phyloP scores from a whole-genome alignment of 2,797 vertebrate genomes.

The Chelidonichthys spinosus region DNA sequence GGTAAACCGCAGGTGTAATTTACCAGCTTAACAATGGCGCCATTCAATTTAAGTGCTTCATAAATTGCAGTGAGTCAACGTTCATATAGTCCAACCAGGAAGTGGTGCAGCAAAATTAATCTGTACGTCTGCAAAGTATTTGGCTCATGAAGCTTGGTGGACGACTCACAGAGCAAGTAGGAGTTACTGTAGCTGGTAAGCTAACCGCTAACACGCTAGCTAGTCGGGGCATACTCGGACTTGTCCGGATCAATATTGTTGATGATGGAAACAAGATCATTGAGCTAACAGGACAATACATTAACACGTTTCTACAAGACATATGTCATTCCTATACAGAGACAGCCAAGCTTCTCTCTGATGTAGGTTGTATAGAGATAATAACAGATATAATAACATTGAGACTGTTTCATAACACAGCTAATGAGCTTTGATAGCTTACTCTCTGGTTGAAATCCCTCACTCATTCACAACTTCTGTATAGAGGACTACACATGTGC shows the following conservation, averaged over 20 bases:
- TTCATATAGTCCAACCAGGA: background rate
- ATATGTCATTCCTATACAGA: background rate
- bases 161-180: background rate
- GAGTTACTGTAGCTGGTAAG: background rate
- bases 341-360: background rate
- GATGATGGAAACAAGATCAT: background rate
- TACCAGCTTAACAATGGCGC: background rate
- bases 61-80: slow-evolving; percentile 3
- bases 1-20: slow-evolving; percentile 5
- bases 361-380: background rate
- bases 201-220: background rate
- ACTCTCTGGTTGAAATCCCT: background rate
- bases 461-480: no score
- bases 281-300: background rate
- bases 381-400: no score
- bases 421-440: background rate
- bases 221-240: background rate
- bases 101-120: accelerated
- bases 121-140: background rate
- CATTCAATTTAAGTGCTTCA: background rate
- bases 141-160: background rate
- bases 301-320: background rate
- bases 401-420: background rate
- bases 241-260: no score
- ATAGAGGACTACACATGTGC: no score